Evolutionary conservation across 2,888 invertebrate genomes (phyloP).

Genomic region (Spialia ferax): DNA sequence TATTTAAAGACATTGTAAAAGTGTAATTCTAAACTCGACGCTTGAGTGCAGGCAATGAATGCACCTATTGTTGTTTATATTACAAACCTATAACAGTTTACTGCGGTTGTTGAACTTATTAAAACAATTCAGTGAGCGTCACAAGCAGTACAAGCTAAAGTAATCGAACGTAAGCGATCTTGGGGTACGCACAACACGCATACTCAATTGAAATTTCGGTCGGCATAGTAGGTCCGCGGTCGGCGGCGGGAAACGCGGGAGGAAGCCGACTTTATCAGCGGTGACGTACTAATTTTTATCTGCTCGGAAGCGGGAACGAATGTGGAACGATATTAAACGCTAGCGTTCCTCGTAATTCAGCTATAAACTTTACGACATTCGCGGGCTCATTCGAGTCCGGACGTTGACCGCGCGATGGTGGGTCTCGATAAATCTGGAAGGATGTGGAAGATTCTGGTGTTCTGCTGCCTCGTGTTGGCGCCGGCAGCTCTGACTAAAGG

Average conservation of each 20-base stretch:
- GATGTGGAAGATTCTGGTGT: conserved; percentile 50
- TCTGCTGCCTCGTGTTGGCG: conserved; percentile 52
- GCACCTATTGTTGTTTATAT: background rate
- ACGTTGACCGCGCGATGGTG: conserved; percentile 57
- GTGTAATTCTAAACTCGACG: background rate
- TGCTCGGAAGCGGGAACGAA: conserved; percentile 65
- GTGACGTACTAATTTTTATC: conserved; percentile 58
- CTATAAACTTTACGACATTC: conserved; percentile 58
- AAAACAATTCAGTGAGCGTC: too few species aligned
- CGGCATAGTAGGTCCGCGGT: conserved; percentile 5
- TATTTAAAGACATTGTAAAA: too few species aligned
- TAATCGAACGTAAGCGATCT: background rate
- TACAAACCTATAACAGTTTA: background rate
- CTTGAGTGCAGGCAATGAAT: background rate
- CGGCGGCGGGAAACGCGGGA: conserved; percentile 20
- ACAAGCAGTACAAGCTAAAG: background rate
- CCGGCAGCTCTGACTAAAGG: conserved; percentile 41
- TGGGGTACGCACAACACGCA: background rate
- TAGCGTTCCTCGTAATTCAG: conserved; percentile 57
- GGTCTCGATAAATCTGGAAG: conserved; percentile 57
- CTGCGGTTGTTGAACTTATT: background rate
- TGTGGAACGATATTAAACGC: conserved; percentile 62
- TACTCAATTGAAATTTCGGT: conserved; percentile 21
- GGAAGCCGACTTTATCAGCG: conserved; percentile 29
- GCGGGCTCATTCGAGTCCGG: conserved; percentile 54